phyloP scores from a whole-genome alignment of 2,888 invertebrate genomes.

The Eucera pruinosa region DNA sequence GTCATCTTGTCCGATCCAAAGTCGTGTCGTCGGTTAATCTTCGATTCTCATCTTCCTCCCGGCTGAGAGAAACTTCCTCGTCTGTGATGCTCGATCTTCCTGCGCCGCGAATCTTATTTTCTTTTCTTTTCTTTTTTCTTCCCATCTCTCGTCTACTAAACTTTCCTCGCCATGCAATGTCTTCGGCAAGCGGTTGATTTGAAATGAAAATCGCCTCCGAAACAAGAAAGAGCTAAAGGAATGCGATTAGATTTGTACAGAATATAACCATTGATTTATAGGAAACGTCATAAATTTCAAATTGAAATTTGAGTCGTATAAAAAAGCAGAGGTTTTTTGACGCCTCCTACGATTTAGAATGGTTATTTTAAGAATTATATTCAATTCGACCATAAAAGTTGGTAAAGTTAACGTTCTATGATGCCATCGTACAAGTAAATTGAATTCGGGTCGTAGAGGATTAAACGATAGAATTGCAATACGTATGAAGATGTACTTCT shows the following conservation, averaged over 20 bases:
- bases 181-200: slow-evolving; percentile 30
- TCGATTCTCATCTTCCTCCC: slow-evolving; percentile 55
- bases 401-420: no score
- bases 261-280: no score
- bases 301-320: no score
- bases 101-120: slow-evolving; percentile 17
- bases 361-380: no score
- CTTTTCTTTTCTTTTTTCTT: background rate
- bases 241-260: slow-evolving; percentile 11
- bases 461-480: no score
- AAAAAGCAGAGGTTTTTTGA: no score
- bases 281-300: no score
- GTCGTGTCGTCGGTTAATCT: slow-evolving; percentile 61
- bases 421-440: no score
- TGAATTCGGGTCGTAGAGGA: no score
- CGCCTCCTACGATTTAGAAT: no score
- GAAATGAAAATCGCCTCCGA: slow-evolving; percentile 9
- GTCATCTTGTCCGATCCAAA: slow-evolving; percentile 65
- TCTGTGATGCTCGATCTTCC: slow-evolving; percentile 26
- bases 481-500: no score
- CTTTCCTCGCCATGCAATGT: slow-evolving; percentile 25
- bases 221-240: background rate
- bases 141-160: slow-evolving; percentile 29
- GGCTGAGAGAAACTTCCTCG: slow-evolving; percentile 59
- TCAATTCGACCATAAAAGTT: no score